These are phyloP conservation scores for Echeneis naucrates DNA, from an alignment of 2,797 vertebrate genomes.

Conservation along the genomic window DNA sequence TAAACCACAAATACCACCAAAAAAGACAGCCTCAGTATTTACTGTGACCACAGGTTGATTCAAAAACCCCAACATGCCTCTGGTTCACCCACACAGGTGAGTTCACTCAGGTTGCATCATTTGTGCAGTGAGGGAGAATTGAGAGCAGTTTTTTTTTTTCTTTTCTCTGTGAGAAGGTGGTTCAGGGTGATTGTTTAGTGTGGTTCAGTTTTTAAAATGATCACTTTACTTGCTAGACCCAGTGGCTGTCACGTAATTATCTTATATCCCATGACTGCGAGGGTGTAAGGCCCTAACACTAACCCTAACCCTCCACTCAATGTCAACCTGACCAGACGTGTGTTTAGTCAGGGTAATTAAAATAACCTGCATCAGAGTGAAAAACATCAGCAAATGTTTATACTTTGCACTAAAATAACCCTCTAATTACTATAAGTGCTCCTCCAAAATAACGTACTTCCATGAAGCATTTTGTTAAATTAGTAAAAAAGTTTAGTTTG, in stretches of 20 bases:
- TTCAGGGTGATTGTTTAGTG: no score
- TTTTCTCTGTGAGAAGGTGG: not conserved
- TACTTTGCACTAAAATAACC: not conserved
- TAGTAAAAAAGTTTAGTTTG: no score
- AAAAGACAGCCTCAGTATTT: not conserved
- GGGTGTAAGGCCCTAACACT: no score
- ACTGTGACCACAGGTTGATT: not conserved
- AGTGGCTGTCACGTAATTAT: no score
- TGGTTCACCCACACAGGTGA: not conserved
- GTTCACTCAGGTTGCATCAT: not conserved
- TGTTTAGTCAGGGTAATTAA: not conserved
- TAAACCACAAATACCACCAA: constrained; percentile 12
- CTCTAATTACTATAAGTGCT: not conserved
- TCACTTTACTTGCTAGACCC: no score
- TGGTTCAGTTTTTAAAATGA: no score
- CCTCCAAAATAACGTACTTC: not conserved
- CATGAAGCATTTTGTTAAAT: no score
- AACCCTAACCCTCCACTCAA: no score
- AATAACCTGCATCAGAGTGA: no score
- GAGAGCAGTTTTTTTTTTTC: accelerated
- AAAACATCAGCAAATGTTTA: no score
- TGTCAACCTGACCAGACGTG: no score
- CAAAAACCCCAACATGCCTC: not conserved
- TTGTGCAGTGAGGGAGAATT: accelerated
- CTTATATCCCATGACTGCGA: no score